These are phyloP conservation scores for Bombus sylvicola DNA, from an alignment of 1,140 invertebrate genomes.

Conservation along the genomic window DNA sequence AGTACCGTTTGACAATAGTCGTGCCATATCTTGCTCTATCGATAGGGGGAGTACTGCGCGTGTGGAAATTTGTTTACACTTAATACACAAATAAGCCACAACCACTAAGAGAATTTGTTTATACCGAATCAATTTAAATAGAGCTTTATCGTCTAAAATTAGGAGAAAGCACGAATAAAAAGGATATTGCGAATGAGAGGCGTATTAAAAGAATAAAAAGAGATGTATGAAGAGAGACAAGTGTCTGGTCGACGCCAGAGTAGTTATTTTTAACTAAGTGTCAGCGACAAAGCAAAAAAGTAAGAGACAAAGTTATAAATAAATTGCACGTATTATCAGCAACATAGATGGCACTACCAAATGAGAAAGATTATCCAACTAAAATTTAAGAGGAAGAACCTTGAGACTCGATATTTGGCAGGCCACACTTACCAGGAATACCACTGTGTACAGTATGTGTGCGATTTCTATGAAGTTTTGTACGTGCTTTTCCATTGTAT, in stretches of 20 bases:
- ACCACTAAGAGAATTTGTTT: conserved; percentile 41
- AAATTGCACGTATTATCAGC: conserved; percentile 61
- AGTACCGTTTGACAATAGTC: conserved; percentile 75
- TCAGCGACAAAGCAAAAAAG: conserved; percentile 62
- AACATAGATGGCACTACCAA: conserved; percentile 63
- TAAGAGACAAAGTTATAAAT: conserved; percentile 65
- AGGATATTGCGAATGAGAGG: conserved; percentile 24
- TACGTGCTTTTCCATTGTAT: conserved; percentile 76
- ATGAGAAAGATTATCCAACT: conserved; percentile 19
- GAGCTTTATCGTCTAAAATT: conserved; percentile 34
- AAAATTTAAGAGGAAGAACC: background rate
- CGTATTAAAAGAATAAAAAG: conserved; percentile 4
- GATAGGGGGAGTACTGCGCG: conserved; percentile 81
- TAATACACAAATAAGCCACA: conserved; percentile 66
- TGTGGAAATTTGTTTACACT: conserved; percentile 71
- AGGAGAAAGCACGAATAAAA: conserved; percentile 40
- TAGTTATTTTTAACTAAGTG: conserved; percentile 64
- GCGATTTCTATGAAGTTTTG: conserved; percentile 73
- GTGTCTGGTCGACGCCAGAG: conserved; percentile 28
- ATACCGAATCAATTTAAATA: conserved; percentile 3
- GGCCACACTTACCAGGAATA: conserved; percentile 76
- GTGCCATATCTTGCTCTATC: conserved; percentile 83
- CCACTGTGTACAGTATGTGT: conserved; percentile 71
- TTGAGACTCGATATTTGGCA: background rate
- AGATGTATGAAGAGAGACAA: conserved; percentile 46